Percentiles rank a stretch among this genome's conserved stretches.
phyloP scores from a whole-genome alignment of 1,140 invertebrate species.

The Helicoverpa armigera region DNA sequence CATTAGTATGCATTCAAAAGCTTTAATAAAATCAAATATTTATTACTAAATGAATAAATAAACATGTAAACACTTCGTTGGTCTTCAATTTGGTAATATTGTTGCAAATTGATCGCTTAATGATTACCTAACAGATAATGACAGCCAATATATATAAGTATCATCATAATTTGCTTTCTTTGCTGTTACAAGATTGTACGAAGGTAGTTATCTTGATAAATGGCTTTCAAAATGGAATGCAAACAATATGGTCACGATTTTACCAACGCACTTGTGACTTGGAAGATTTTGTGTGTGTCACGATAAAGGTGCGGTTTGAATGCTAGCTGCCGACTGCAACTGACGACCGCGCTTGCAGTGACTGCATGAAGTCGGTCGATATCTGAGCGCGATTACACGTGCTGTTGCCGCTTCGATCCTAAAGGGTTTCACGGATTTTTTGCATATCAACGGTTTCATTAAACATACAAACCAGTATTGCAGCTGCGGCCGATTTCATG shows the following conservation, averaged over 20 bases:
- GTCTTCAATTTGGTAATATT: background rate
- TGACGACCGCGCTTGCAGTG: too few species aligned
- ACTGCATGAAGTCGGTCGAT: too few species aligned
- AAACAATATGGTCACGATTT: slow-evolving; percentile 26
- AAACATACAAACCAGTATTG: too few species aligned
- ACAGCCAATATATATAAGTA: slow-evolving; percentile 16
- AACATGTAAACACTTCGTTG: background rate
- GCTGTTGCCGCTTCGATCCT: too few species aligned
- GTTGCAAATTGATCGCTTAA: background rate
- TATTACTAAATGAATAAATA: background rate
- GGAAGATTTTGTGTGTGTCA: background rate
- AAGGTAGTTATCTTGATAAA: slow-evolving; percentile 15
- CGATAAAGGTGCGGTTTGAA: background rate
- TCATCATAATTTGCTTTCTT: slow-evolving; percentile 4
- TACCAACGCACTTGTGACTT: background rate
- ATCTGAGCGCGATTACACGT: too few species aligned
- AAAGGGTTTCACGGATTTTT: too few species aligned
- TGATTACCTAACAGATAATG: slow-evolving; percentile 25
- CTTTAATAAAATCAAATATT: background rate
- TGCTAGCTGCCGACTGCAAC: background rate
- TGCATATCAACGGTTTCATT: too few species aligned
- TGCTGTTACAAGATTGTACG: background rate
- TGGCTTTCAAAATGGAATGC: slow-evolving; percentile 2
- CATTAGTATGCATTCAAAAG: background rate
- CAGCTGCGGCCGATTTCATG: too few species aligned